Base-by-base conservation (phyloP, 2,113 vertebrate species). In the Thalassoma bifasciatum region DNA sequence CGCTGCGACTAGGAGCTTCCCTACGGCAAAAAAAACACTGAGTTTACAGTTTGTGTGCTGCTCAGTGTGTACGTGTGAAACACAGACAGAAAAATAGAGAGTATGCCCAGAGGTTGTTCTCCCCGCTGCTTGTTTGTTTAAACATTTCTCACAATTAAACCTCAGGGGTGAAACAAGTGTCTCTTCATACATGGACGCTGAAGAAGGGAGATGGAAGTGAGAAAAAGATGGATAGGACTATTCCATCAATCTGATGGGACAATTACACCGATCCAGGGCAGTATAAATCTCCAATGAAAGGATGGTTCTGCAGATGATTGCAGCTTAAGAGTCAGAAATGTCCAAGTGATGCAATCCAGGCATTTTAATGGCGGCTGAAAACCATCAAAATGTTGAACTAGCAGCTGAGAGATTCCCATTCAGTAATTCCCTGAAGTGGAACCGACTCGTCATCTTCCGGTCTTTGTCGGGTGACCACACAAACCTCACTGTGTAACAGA, bases 401-500 rank as follows among this genome's bases (percentile, higher is more conserved):
- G 23, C 9, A 40, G 3, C 13, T 10, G 7, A 34, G 10, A 42
- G 44, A 36, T 34, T 37, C 50, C 65, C 53, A 37, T 68, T 30
- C 47, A 67, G 52, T 12, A 42, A 23, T 21, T 61, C 63, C 38
- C 66, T 44, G 54, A 77, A 73, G 74, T 51, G 10, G 53, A 81
- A 76, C 53, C 23, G n/a, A 67, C 46, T 52, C 21, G 56, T 79
- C 13, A 9, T 72, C 22, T 40, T 42, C 36, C 19, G 37, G 23
- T 60, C 17, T 10, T 64, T 10, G 22, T n/a, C 26, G 8, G 3
- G 4, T 16, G 52, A 64, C 21, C 51, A 37, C n/a, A 26, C 2
- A 62, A 72, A 74, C 82, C 40, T 68, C 17, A 10, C 62, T 84
- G 81, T 83, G 86, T 86, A 88, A 86, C 88, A 64, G 82, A 82